These are phyloP conservation scores for Oryzias sinensis DNA, from an alignment of 2,797 vertebrate genomes.

Conservation along the genomic window DNA sequence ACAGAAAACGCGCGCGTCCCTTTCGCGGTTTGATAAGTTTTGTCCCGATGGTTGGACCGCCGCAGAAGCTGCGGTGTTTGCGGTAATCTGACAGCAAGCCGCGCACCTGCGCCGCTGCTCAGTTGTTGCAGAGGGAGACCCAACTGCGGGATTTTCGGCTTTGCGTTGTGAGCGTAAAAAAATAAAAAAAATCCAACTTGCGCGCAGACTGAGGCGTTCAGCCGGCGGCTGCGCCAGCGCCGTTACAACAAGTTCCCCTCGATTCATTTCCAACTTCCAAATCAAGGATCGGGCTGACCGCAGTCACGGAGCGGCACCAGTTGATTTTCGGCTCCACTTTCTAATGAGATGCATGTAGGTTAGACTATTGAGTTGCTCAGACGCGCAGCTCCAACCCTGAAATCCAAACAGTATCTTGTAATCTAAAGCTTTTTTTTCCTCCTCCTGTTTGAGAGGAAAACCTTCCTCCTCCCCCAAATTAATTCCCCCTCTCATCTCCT, in stretches of 20 bases:
- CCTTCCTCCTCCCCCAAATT: conserved; percentile 77
- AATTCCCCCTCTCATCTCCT: conserved; percentile 77
- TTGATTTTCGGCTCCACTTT: conserved; percentile 83
- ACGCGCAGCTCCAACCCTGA: conserved; percentile 64
- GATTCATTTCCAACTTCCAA: conserved; percentile 63
- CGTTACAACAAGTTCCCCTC: conserved; percentile 13
- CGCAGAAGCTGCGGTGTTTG: no score
- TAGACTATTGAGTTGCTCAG: conserved; percentile 75
- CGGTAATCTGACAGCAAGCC: conserved; percentile 1
- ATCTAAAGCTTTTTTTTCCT: conserved; percentile 82
- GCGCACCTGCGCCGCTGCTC: conserved; percentile 53
- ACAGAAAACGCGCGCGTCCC: neutral
- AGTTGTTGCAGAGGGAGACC: conserved; percentile 20
- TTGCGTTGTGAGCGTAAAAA: neutral
- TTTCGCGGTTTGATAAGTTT: conserved; percentile 48
- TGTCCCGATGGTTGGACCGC: no score
- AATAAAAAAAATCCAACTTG: conserved; percentile 1
- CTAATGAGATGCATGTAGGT: conserved; percentile 97
- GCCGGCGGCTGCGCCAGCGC: no score
- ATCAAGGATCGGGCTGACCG: conserved; percentile 10
- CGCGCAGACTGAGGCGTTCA: no score
- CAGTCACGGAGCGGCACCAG: conserved; percentile 39
- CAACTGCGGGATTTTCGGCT: conserved; percentile 1
- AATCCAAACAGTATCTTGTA: conserved; percentile 69
- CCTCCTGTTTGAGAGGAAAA: conserved; percentile 71